Conservation (phyloP, 2,797 vertebrate species). For the Darevskia mixta region DNA sequence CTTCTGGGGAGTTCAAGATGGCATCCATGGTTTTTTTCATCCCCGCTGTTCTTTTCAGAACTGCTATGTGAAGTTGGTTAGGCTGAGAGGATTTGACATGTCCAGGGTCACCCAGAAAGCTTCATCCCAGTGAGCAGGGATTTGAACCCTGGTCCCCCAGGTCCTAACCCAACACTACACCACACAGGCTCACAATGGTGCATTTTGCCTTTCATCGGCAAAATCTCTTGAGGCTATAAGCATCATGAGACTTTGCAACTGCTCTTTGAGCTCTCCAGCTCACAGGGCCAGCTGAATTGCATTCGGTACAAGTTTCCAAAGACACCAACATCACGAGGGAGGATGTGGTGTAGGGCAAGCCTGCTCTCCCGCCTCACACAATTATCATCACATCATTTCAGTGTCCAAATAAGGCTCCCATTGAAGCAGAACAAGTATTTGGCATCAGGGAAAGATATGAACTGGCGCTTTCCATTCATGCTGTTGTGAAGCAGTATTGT, state of each 20-base stretch:
- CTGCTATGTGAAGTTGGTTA: background rate
- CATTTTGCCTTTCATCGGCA: background rate
- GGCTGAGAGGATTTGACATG: background rate
- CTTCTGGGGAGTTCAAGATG: no score
- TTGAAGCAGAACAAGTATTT: background rate
- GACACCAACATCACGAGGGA: background rate
- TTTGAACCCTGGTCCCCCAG: no score
- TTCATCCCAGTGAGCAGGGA: no score
- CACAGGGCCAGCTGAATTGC: no score
- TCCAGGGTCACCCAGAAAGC: no score
- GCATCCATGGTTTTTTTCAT: no score
- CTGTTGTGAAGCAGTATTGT: background rate
- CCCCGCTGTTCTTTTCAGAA: no score
- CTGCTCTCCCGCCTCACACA: no score
- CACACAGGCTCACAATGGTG: no score
- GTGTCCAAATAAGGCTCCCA: no score
- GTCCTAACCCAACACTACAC: no score
- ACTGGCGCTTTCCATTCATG: background rate
- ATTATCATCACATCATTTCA: no score
- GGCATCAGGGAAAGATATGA: background rate
- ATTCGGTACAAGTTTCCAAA: background rate
- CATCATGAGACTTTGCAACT: background rate
- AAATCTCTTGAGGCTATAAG: background rate
- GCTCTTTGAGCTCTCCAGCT: background rate
- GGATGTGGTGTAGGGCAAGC: background rate